phyloP scores from a whole-genome alignment of 2,888 invertebrate species.

The Ellobium chinense region DNA sequence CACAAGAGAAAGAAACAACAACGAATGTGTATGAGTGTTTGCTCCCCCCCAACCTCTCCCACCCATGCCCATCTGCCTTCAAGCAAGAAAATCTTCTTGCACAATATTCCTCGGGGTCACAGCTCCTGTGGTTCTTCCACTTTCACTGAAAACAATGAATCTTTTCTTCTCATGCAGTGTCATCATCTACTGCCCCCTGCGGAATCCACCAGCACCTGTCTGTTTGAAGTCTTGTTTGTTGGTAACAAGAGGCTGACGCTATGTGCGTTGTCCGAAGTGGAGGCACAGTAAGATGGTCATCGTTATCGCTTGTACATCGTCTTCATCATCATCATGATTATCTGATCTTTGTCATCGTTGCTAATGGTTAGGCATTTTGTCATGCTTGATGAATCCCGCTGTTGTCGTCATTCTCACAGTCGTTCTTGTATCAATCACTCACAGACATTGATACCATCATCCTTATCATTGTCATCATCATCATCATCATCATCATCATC shows the following conservation, averaged over 20 bases:
- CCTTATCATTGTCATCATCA: not conserved
- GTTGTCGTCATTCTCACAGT: no score
- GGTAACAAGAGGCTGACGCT: slow-evolving; percentile 8
- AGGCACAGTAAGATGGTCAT: slow-evolving; percentile 11
- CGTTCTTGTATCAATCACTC: no score
- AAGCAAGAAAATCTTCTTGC: no score
- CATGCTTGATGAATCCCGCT: no score
- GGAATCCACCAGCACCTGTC: slow-evolving; percentile 1
- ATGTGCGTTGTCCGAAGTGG: not conserved
- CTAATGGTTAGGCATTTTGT: no score
- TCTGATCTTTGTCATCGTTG: not conserved
- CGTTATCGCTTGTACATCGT: not conserved
- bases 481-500: not conserved
- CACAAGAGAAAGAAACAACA: no score
- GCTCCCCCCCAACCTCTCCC: no score
- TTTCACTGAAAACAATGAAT: no score
- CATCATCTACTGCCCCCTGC: slow-evolving; percentile 7
- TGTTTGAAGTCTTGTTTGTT: slow-evolving; percentile 9
- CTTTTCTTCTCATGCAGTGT: slow-evolving; percentile 1
- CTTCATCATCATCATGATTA: not conserved
- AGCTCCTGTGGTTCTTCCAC: no score
- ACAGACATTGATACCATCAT: not conserved
- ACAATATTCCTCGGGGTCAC: no score
- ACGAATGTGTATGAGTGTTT: no score
- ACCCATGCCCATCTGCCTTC: no score